These are phyloP conservation scores for Spheniscus humboldti DNA, from an alignment of 2,797 vertebrate genomes.

Conservation along the genomic window DNA sequence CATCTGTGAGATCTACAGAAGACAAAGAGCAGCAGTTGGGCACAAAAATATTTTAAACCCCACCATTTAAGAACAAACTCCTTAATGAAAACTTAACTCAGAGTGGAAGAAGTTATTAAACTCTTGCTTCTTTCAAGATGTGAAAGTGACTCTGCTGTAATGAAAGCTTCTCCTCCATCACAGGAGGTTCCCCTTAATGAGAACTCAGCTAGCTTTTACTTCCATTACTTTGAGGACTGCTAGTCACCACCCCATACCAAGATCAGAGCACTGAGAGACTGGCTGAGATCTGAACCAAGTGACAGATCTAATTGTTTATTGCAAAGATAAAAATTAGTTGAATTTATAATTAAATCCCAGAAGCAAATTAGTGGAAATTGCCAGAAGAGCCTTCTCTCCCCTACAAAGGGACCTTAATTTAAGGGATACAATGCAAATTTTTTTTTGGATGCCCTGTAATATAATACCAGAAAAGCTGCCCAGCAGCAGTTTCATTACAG, in stretches of 20 bases:
- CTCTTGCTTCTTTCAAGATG: background rate
- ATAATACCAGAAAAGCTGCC: background rate
- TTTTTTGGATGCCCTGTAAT: background rate
- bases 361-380: background rate
- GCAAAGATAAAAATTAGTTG: background rate
- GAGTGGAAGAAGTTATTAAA: background rate
- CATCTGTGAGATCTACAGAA: background rate
- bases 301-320: background rate
- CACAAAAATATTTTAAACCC: fast-evolving
- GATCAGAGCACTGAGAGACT: background rate
- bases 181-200: background rate
- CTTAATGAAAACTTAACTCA: background rate
- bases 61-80: background rate
- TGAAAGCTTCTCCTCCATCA: background rate
- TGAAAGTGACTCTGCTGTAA: background rate
- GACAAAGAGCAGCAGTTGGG: background rate
- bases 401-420: background rate
- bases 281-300: background rate
- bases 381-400: background rate
- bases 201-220: background rate
- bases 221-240: background rate
- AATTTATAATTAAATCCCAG: constrained; percentile 12
- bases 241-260: background rate
- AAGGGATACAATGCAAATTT: background rate
- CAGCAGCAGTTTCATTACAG: background rate